Evolutionary conservation across 64 coral and sea anemone species (phyloP), one percentile per base, ranked within the genome.

Genomic region (Porites lutea): DNA sequence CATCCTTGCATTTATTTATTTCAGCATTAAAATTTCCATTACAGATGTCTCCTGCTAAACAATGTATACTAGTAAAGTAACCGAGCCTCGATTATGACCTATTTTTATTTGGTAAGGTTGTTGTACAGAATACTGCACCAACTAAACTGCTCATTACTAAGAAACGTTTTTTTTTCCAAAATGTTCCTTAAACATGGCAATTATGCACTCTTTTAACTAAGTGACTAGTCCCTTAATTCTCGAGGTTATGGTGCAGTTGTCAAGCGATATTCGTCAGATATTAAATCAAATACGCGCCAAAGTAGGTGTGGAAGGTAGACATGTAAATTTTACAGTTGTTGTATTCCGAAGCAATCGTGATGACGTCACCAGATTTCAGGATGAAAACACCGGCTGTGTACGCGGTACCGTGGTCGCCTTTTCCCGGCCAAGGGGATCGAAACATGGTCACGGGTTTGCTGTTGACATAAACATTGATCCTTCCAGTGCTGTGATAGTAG

Each of bases 211-310:
- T 55, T 55, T 3, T 8, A 8, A 8, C n/a, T n/a, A n/a, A n/a
- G n/a, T n/a, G n/a, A n/a, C n/a, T n/a, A 55, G 61, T 64, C 61
- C 2, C 7, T 64, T 13, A 64, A 64, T 64, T 64, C 12, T 15
- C 18, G 7, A 64, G 13, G 61, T 64, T 19, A 64, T 64, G 61
- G 61, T 64, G 61, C 61, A 64, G 61, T 64, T 64, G 0, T 15
- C 12, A 64, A 11, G 12, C 16, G 12, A 55, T 13, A 15, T 64
- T 64, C 57, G 57, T 59, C 5, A 59, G 57, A 52, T 13, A 45
- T 77, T 48, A 78, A 57, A 78, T 78, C 49, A 78, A 11, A 55
- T 12, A 58, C 18, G 75, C 52, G 8, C 75, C 75, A 55, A 78
- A 75, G 73, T 75, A 75, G 48, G 13, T 18, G 48, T 19, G 46